Percentiles rank a stretch among this genome's conserved stretches.
phyloP scores from a whole-genome alignment of 2,888 invertebrate species.

The Erebia palarica region DNA sequence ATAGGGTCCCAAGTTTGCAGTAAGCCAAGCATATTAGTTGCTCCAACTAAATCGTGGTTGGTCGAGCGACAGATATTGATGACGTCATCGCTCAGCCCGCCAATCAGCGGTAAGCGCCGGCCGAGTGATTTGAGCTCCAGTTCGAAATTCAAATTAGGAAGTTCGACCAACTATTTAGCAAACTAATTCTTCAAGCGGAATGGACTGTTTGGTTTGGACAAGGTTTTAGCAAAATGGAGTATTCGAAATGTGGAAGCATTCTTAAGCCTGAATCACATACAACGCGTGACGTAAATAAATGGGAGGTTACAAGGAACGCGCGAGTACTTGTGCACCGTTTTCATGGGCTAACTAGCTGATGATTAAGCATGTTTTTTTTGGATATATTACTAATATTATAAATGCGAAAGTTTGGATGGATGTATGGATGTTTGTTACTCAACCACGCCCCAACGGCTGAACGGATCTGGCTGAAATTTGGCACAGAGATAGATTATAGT shows the following conservation, averaged over 20 bases:
- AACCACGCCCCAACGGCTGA: too few species aligned
- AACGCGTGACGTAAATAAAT: neutral
- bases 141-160: constrained; percentile 54
- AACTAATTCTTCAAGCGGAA: neutral
- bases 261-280: neutral
- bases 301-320: too few species aligned
- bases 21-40: constrained; percentile 10
- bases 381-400: too few species aligned
- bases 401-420: too few species aligned
- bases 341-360: too few species aligned
- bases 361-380: too few species aligned
- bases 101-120: constrained; percentile 62
- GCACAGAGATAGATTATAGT: too few species aligned
- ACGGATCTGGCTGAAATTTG: too few species aligned
- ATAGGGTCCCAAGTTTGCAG: constrained; percentile 1
- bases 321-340: too few species aligned
- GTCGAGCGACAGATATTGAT: constrained; percentile 69
- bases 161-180: constrained; percentile 32
- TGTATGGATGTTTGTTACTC: too few species aligned
- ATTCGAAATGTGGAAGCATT: neutral
- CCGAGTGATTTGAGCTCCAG: constrained; percentile 73
- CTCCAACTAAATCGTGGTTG: constrained; percentile 57
- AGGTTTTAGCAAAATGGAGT: neutral
- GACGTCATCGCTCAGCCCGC: constrained; percentile 74
- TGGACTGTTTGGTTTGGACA: neutral